These are phyloP conservation scores for Sialis lutaria DNA, from an alignment of 2,888 invertebrate species.

Conservation along the genomic window DNA sequence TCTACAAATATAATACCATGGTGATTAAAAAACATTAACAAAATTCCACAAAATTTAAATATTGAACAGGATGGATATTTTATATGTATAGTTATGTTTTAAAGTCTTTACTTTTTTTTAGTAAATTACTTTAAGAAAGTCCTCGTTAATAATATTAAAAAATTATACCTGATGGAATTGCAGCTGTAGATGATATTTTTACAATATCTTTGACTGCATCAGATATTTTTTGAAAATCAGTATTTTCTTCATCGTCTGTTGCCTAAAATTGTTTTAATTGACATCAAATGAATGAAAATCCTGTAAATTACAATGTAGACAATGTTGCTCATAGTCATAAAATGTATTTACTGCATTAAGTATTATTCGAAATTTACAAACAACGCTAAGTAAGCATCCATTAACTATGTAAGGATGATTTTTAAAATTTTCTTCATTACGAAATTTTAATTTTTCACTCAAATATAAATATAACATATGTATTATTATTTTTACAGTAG, in stretches of 20 bases:
- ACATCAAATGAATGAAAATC: not conserved
- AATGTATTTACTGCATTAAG: too few relatives aligned
- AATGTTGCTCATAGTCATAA: too few relatives aligned
- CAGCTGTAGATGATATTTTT: slow-evolving; percentile 21
- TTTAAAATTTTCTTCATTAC: too few relatives aligned
- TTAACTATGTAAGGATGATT: too few relatives aligned
- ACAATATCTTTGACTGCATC: slow-evolving; percentile 21
- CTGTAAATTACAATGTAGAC: too few relatives aligned
- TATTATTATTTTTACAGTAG: too few relatives aligned
- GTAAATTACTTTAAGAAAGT: not conserved
- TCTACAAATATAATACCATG: slow-evolving; percentile 23
- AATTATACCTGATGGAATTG: slow-evolving; percentile 18
- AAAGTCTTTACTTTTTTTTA: not conserved
- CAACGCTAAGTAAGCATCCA: too few relatives aligned
- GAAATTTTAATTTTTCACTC: too few relatives aligned
- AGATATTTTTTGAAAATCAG: slow-evolving; percentile 22
- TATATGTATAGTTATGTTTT: not conserved
- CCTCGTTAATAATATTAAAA: not conserved
- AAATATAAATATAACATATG: too few relatives aligned
- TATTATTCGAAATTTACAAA: too few relatives aligned
- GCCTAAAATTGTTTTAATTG: slow-evolving; percentile 1
- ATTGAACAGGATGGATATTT: too few relatives aligned
- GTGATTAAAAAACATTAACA: not conserved
- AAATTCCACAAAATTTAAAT: too few relatives aligned
- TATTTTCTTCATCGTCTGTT: slow-evolving; percentile 19